Percentiles rank a stretch among this genome's conserved stretches.
phyloP scores from a whole-genome alignment of 2,797 vertebrate genomes.

The Limosa lapponica region DNA sequence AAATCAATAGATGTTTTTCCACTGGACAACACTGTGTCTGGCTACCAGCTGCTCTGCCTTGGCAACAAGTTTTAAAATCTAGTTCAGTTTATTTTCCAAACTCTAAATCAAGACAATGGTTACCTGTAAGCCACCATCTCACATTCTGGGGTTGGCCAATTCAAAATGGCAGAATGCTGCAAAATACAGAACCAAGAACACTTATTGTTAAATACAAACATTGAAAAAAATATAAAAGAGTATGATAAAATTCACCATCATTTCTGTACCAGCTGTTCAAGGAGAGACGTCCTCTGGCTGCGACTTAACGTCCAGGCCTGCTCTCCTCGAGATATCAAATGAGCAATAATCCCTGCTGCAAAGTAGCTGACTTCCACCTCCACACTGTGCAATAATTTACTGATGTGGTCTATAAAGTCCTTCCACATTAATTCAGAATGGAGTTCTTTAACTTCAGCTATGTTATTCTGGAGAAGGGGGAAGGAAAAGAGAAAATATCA shows the following conservation, averaged over 20 bases:
- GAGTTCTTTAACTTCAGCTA: slow-evolving; percentile 96
- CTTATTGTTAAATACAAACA: slow-evolving; percentile 15
- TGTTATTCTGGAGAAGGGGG: slow-evolving; percentile 87
- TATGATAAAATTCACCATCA: slow-evolving; percentile 39
- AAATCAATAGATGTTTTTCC: not conserved
- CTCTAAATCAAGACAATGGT: slow-evolving; percentile 21
- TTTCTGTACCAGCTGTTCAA: slow-evolving; percentile 90
- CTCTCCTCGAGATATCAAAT: slow-evolving; percentile 94
- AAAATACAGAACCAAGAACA: slow-evolving; percentile 64
- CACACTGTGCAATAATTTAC: slow-evolving; percentile 90
- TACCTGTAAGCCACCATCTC: slow-evolving; percentile 99
- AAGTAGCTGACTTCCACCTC: slow-evolving; percentile 99
- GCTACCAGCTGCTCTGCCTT: not conserved
- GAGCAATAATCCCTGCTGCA: slow-evolving; percentile 96
- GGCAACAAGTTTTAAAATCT: not conserved
- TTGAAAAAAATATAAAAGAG: not conserved
- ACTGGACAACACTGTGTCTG: not conserved
- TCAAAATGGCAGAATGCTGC: slow-evolving; percentile 94
- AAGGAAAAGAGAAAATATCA: not conserved
- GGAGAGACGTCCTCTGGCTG: slow-evolving; percentile 85
- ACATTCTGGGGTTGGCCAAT: slow-evolving; percentile 96
- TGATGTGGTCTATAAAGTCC: slow-evolving; percentile 96
- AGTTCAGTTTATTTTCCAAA: not conserved
- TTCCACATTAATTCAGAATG: slow-evolving; percentile 97
- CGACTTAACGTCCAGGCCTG: slow-evolving; percentile 90